Percentiles rank a stretch among this genome's conserved stretches.
Conservation (phyloP, 2,797 vertebrate genomes). For the Parauchenoglanis ngamensis region DNA sequence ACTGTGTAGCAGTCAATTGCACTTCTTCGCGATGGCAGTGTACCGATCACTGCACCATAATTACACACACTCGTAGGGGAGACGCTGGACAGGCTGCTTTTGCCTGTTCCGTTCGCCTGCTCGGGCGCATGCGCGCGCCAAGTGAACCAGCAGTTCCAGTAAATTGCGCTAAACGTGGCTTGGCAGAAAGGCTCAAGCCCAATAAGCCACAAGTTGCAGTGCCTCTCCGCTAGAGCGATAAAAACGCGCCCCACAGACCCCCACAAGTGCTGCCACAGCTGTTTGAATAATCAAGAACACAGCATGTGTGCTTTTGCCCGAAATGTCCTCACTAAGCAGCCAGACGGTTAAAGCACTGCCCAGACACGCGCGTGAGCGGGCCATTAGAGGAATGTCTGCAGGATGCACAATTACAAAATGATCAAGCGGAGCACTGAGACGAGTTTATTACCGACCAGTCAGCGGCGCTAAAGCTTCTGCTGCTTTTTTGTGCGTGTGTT, state of each 20-base stretch:
- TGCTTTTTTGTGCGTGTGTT: neutral
- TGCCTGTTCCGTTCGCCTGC: conserved; percentile 40
- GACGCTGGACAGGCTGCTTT: conserved; percentile 37
- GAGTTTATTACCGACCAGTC: neutral
- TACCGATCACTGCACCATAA: conserved; percentile 59
- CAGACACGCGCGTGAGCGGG: conserved; percentile 19
- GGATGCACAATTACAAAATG: conserved; percentile 17
- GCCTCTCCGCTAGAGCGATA: conserved; percentile 64
- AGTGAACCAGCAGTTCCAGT: conserved; percentile 74
- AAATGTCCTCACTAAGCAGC: conserved; percentile 18
- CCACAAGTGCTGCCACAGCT: conserved; percentile 44
- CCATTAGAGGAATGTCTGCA: conserved; percentile 13
- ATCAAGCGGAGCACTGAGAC: neutral
- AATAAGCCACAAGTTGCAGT: conserved; percentile 58
- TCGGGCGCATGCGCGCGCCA: conserved; percentile 62
- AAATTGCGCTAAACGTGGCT: conserved; percentile 75
- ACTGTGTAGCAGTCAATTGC: conserved; percentile 22
- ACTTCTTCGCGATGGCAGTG: conserved; percentile 30
- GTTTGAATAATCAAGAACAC: conserved; percentile 45
- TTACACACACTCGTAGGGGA: conserved; percentile 56
- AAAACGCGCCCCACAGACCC: conserved; percentile 57
- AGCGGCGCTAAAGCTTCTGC: conserved; percentile 13
- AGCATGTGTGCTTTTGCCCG: conserved; percentile 26
- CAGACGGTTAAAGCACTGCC: conserved; percentile 14
- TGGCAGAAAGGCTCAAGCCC: conserved; percentile 56